Base-by-base conservation (phyloP, 1,140 invertebrate genomes). In the Anagrus nilaparvatae region DNA sequence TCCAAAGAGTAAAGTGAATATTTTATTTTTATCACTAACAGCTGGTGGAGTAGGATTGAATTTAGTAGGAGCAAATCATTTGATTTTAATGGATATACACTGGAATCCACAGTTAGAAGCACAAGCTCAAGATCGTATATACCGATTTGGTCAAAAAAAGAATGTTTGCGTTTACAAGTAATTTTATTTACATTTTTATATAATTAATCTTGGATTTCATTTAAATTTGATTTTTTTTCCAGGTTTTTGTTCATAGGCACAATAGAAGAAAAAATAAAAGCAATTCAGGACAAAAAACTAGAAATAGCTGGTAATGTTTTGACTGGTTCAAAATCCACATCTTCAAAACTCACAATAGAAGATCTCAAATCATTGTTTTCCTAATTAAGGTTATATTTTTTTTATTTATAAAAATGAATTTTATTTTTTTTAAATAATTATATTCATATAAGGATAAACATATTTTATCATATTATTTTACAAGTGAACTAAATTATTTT, bases 61-160 rank as follows among this genome's bases (percentile, higher is more conserved):
- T 69, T 65, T 96, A 18, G 75, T 88, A 44, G 90, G 90, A 14
- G 92, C 77, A 0, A 95, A 90, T 72, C 87, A 95, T 65, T 67
- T 97, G 8, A 77, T 96, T 30, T 56, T 97, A 4, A 54, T 93
- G 3, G 93, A 97, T 65, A 71, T 90, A 35, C 91, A 96, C 63
- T 97, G 92, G 91, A 97, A 97, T 72, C 92, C 91, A 1, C 89
- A 94, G 52, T 67, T 95, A 17, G 91, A 95, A 66, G 69, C 79
- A 5, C 91, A 97, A 61, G 90, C 91, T 0, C 88, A 87, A 69
- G 91, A 96, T 67, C 70, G 91, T 31, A 82, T 95, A 32, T 91
- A 94, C 66, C 71, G 92, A 41, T 79, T 94, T 32, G 92, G 92
- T 0, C 92, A 97, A 59, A 77, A 60, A 12, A 86, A 82, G 57